phyloP scores from a whole-genome alignment of 2,113 vertebrate species.

The Peromyscus maniculatus region DNA sequence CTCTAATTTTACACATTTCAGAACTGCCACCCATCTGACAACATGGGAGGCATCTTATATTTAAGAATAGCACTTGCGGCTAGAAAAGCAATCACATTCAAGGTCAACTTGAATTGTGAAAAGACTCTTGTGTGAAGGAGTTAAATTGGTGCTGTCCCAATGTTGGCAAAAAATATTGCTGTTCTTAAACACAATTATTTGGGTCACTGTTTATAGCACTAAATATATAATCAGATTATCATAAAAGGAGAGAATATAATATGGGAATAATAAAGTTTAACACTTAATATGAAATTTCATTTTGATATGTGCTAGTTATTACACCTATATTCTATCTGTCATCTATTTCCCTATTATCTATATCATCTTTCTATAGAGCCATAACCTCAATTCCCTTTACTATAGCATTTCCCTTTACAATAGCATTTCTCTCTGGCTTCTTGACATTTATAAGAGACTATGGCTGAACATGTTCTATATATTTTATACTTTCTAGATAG shows the following conservation, averaged over 20 bases:
- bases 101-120: constrained; percentile 63
- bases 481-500: background rate
- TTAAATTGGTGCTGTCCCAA: background rate
- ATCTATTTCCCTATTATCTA: background rate
- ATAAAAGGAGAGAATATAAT: background rate
- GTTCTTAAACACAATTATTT: background rate
- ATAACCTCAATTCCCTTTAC: background rate
- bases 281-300: constrained; percentile 17
- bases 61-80: constrained; percentile 29
- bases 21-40: constrained; percentile 48
- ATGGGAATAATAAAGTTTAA: background rate
- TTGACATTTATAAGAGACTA: background rate
- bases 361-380: background rate
- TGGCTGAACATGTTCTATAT: background rate
- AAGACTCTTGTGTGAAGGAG: background rate
- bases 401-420: background rate
- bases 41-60: constrained; percentile 1
- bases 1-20: constrained; percentile 64
- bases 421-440: background rate
- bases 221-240: constrained; percentile 13
- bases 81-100: constrained; percentile 61
- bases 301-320: background rate
- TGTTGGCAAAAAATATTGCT: background rate
- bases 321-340: background rate
- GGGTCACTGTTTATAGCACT: background rate